Base-by-base conservation (phyloP, 2,797 vertebrate species). In the Allobates femoralis region DNA sequence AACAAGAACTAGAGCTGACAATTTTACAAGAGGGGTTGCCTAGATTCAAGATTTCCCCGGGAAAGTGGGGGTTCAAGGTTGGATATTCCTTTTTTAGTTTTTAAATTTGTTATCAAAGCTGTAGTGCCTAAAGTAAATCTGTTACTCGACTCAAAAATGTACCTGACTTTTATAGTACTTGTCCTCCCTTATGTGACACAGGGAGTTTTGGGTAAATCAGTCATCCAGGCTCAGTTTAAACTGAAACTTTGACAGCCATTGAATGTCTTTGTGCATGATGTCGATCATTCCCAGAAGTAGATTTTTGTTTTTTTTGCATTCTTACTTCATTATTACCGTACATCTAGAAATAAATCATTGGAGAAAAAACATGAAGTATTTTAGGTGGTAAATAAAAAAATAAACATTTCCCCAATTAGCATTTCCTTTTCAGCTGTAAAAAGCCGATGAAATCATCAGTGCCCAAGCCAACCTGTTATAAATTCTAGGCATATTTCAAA, bases 401-500 rank as follows among this genome's bases (percentile, higher is more conserved):
- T 19, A 11, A 37, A 91, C 87, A 89, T 91, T 93, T 94, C 92
- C 92, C 92, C 91, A 89, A 64, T 89, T 92, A 85, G 89, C 88
- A 88, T 93, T 92, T 93, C 90, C 89, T 91, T 92, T 90, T 88
- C 89, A 90, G 51, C 89, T 94, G 94, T 93, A 91, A 92, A 89
- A 92, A 84, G 88, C 89, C 89, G 88, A 90, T 76, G 83, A 84
- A 90, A 94, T 94, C 92, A 93, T 96, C 92, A 93, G 91, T 91
- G 91, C 90, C 92, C 94, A 93, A 92, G 93, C 91, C 28, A 90
- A 91, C 90, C 93, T 93, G 93, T 96, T 95, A 95, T 93, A 92
- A 91, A 91, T 90, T 81, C 94, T 93, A 93, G 93, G 94, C 81
- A 94, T 94, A 94, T 96, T 95, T 97, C 96, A 96, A 94, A 96